Conservation (phyloP, 2,888 invertebrate genomes). For the Macrosiphum euphorbiae region DNA sequence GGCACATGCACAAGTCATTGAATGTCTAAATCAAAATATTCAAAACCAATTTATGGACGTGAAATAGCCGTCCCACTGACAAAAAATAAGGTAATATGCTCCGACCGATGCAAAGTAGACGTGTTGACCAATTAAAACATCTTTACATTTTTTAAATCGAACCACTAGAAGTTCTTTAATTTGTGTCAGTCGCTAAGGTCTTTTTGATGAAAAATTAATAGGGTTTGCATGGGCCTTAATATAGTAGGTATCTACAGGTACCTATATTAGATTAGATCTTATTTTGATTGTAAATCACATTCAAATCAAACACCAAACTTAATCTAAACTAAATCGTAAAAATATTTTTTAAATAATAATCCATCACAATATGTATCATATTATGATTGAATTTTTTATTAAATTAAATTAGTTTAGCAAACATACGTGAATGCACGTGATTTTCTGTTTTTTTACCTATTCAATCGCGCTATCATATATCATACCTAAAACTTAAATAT, state of each 20-base stretch:
- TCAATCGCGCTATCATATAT: neutral
- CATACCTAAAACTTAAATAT: neutral
- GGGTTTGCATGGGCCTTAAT: too few species aligned
- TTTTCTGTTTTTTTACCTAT: neutral
- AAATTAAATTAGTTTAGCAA: neutral
- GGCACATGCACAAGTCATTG: too few species aligned
- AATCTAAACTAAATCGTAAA: neutral
- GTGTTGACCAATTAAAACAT: too few species aligned
- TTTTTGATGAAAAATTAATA: too few species aligned
- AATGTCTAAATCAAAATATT: too few species aligned
- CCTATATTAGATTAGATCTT: neutral
- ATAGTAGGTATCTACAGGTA: neutral
- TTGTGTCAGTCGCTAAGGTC: too few species aligned
- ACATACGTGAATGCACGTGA: neutral
- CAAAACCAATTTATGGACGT: too few species aligned
- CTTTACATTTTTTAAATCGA: too few species aligned
- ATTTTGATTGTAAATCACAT: neutral
- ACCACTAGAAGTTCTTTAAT: too few species aligned
- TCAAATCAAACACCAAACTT: neutral
- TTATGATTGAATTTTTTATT: neutral
- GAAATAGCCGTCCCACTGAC: too few species aligned
- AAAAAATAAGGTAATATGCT: too few species aligned
- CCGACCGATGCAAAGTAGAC: too few species aligned
- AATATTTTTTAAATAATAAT: neutral
- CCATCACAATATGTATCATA: neutral